These are phyloP conservation scores for Gadus macrocephalus DNA, from an alignment of 2,113 vertebrate species.

Conservation along the genomic window DNA sequence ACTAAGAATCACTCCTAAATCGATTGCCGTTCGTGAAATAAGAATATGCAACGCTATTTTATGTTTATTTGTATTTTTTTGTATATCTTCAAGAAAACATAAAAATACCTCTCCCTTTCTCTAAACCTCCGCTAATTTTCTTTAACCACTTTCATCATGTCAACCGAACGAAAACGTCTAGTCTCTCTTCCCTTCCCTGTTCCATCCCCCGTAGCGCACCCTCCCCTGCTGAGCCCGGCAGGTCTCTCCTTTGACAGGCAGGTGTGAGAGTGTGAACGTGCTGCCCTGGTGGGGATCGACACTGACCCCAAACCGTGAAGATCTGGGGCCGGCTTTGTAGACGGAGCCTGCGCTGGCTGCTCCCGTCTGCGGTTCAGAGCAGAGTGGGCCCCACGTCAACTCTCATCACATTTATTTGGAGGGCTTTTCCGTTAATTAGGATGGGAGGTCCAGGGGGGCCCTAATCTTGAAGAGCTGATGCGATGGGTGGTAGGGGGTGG, in stretches of 20 bases:
- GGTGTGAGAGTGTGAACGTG: constrained; percentile 73
- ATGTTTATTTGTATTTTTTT: no score
- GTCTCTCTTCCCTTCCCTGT: constrained; percentile 7
- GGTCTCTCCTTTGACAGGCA: constrained; percentile 69
- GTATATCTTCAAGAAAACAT: not conserved
- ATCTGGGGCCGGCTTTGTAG: constrained; percentile 31
- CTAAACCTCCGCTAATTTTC: not conserved
- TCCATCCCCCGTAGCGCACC: not conserved
- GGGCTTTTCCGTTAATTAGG: constrained; percentile 49
- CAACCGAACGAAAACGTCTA: not conserved
- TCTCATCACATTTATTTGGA: constrained; percentile 52
- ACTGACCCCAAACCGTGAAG: constrained; percentile 74
- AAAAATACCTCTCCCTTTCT: not conserved
- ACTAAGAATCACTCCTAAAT: no score
- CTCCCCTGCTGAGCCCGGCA: constrained; percentile 23
- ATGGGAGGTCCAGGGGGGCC: constrained; percentile 9
- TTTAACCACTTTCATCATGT: not conserved
- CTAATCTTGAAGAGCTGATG: constrained; percentile 17
- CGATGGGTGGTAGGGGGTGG: constrained; percentile 6
- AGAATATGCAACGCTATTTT: no score
- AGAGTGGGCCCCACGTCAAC: constrained; percentile 32
- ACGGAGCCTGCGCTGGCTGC: constrained; percentile 23
- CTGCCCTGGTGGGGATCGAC: constrained; percentile 61
- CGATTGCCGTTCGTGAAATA: no score
- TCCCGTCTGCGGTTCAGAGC: constrained; percentile 36